Evolutionary conservation across 2,888 invertebrate genomes (phyloP).

Genomic region (Isoperla grammatica): DNA sequence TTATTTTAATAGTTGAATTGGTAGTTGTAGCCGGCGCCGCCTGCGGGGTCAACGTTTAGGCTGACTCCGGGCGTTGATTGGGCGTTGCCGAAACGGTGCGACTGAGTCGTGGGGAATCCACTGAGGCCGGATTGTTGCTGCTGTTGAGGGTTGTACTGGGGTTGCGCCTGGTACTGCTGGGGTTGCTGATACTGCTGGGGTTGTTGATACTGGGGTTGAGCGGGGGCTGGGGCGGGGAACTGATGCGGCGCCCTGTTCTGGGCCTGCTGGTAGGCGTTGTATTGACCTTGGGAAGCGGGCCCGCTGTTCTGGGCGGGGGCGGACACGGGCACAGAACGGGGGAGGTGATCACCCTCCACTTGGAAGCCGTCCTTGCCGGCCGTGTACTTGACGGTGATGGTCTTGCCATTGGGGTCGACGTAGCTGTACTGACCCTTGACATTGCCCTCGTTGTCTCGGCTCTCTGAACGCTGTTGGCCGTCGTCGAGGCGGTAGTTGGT

Average conservation of each 20-base stretch:
- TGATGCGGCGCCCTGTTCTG: slow-evolving; percentile 4
- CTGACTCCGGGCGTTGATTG: not conserved
- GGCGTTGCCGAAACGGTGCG: slow-evolving; percentile 15
- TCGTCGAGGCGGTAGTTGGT: slow-evolving; percentile 25
- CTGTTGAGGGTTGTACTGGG: slow-evolving; percentile 12
- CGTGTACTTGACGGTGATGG: slow-evolving; percentile 56
- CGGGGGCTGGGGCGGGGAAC: slow-evolving; percentile 16
- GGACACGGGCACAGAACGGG: slow-evolving; percentile 15
- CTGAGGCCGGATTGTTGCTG: not conserved
- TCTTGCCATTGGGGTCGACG: slow-evolving; percentile 59
- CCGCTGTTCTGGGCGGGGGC: not conserved
- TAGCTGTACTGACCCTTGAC: slow-evolving; percentile 45
- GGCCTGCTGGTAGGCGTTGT: slow-evolving; percentile 16
- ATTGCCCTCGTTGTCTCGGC: slow-evolving; percentile 28
- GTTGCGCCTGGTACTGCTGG: slow-evolving; percentile 26
- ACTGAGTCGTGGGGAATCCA: slow-evolving; percentile 5
- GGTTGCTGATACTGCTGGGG: slow-evolving; percentile 26
- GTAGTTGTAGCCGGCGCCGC: slow-evolving; percentile 3
- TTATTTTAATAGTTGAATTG: slow-evolving; percentile 14
- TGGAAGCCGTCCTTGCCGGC: slow-evolving; percentile 38
- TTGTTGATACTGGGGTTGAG: slow-evolving; percentile 24
- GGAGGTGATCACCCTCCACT: slow-evolving; percentile 30
- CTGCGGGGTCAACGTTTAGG: not conserved
- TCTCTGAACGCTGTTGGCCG: slow-evolving; percentile 29
- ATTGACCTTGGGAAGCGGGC: slow-evolving; percentile 21